Evolutionary conservation across 2,888 invertebrate species (phyloP), one percentile per base, ranked within the genome.

Genomic region (Serripes groenlandicus): DNA sequence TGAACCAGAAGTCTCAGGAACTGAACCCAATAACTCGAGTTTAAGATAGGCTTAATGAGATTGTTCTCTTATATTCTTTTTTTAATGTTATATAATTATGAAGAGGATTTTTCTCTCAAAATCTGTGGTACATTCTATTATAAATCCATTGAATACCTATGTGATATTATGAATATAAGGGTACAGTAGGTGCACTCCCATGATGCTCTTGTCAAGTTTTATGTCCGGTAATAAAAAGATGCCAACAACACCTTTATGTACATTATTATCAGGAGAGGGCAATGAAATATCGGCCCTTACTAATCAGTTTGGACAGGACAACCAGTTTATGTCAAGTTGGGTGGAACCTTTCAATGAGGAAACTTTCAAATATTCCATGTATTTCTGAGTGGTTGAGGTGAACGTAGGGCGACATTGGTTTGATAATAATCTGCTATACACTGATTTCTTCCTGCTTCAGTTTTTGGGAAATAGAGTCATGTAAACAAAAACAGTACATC

Each of bases 201-300:
- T 4, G 66, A 42, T 66, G 42, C 42, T 11, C 66, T 42, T 66
- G 66, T 42, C 66, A 66, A 42, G 66, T 66, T 66, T 66, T 66
- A 66, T 66, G 37, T 30, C 18, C 5, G 66, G 26, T 28, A 11
- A 66, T 66, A 66, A 66, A 66, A 37, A 66, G 42, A 66, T 66
- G 66, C 66, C 66, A 66, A 42, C 66, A 66, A 66, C 66, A 66
- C 66, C 66, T 66, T 66, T 66, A 66, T 66, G 66, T 66, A 66
- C 66, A 66, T 66, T n/a, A 66, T 66, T 66, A 66, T 66, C 66
- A 66, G 42, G 66, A 42, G 35, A 23, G 42, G 37, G 26, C 66
- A 66, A 42, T 42, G 42, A 66, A 42, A 37, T 26, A 28, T 26
- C 42, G 37, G 42, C 42, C 28, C 42, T 35, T 26, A 11, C 66